Conservation (phyloP, 2,888 invertebrate genomes). For the Agrilus biguttatus region DNA sequence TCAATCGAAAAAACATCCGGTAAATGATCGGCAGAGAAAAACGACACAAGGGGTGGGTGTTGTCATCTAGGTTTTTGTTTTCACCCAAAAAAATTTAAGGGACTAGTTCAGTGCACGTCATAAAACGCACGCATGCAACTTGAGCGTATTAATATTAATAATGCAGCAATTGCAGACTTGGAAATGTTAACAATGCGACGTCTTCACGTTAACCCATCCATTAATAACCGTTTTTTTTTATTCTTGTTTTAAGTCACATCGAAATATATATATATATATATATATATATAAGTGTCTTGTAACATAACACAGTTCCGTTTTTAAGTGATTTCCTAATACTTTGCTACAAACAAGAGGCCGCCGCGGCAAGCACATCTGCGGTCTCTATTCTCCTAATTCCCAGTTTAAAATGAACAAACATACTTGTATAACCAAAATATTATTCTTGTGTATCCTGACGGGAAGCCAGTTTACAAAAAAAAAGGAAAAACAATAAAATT, state of each 20-base stretch:
- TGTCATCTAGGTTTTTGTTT: too few species aligned
- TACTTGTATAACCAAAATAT: too few species aligned
- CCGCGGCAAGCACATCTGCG: constrained; percentile 7
- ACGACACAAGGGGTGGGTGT: too few species aligned
- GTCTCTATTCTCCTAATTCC: too few species aligned
- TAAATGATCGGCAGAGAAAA: too few species aligned
- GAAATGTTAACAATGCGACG: constrained; percentile 1
- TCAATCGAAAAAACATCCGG: too few species aligned
- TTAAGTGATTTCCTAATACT: constrained; percentile 11
- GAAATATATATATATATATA: neutral
- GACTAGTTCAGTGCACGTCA: constrained; percentile 29
- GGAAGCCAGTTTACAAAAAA: constrained; percentile 5
- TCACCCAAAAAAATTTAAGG: constrained; percentile 9
- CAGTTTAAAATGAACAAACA: too few species aligned
- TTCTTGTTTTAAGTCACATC: too few species aligned
- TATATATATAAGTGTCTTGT: constrained; percentile 9
- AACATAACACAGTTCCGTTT: constrained; percentile 10
- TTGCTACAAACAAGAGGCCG: constrained; percentile 5
- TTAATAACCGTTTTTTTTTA: too few species aligned
- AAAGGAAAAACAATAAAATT: constrained; percentile 3
- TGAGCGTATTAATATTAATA: constrained; percentile 10
- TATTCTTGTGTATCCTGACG: too few species aligned
- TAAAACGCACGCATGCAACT: constrained; percentile 9
- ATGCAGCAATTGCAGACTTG: constrained; percentile 10
- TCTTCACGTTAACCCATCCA: too few species aligned